phyloP scores from a whole-genome alignment of 2,888 invertebrate species.

The Acleris sparsana region DNA sequence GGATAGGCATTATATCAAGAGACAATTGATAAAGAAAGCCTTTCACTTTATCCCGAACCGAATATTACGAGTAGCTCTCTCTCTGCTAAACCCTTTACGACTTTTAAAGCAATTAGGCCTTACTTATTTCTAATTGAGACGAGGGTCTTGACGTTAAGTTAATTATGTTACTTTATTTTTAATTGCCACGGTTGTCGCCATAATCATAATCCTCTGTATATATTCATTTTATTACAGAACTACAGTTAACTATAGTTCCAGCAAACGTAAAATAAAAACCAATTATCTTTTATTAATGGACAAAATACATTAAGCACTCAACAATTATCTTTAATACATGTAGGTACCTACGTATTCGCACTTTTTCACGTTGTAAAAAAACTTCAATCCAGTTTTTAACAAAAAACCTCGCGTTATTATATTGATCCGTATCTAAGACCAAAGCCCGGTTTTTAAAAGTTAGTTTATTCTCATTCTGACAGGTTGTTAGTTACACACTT shows the following conservation, averaged over 20 bases:
- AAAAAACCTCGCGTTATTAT: constrained; percentile 39
- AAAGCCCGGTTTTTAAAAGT: constrained; percentile 30
- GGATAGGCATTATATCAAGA: too few relatives aligned
- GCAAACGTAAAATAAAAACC: constrained; percentile 20
- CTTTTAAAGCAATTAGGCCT: too few relatives aligned
- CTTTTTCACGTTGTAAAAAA: constrained; percentile 40
- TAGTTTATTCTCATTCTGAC: constrained; percentile 58
- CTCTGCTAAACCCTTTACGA: neutral
- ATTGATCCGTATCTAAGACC: constrained; percentile 44
- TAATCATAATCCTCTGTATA: neutral
- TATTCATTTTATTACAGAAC: neutral
- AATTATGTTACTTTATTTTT: too few relatives aligned
- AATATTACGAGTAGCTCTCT: too few relatives aligned
- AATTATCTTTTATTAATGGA: constrained; percentile 28
- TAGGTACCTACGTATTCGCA: constrained; percentile 36
- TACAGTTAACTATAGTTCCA: neutral
- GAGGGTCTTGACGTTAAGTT: too few relatives aligned
- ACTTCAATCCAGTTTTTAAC: constrained; percentile 39
- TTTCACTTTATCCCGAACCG: too few relatives aligned
- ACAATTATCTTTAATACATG: constrained; percentile 32
- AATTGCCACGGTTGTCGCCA: too few relatives aligned
- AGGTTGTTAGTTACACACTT: constrained; percentile 30
- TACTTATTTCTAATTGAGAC: too few relatives aligned
- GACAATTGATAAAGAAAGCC: too few relatives aligned
- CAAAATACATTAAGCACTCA: constrained; percentile 34